Percentiles rank a stretch among this genome's conserved stretches.
Evolutionary conservation across 2,888 invertebrate genomes (phyloP).

Genomic region (Coecobrya sp.): DNA sequence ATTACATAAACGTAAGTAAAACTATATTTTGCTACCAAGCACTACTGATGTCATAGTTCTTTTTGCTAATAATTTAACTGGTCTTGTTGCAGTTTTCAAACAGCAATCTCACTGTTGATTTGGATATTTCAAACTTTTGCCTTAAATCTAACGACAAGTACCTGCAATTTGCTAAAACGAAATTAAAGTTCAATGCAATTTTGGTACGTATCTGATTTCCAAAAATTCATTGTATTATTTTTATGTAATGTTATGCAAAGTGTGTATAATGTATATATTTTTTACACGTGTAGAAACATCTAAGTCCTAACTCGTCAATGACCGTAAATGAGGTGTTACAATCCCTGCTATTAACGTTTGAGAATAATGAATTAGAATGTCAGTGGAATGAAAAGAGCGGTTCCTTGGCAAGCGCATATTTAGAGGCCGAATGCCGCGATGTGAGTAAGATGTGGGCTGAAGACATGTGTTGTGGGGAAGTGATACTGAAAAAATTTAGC

Average conservation of each 20-base stretch:
- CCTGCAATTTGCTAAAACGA: constrained; percentile 85
- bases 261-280: not conserved
- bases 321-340: constrained; percentile 80
- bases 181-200: constrained; percentile 84
- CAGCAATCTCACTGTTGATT: constrained; percentile 84
- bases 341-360: constrained; percentile 83
- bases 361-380: constrained; percentile 83
- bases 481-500: constrained; percentile 84
- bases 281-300: constrained; percentile 68
- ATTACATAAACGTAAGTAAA: constrained; percentile 85
- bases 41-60: not conserved
- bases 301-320: constrained; percentile 18
- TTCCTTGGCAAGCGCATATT: constrained; percentile 82
- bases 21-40: not conserved
- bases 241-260: not conserved
- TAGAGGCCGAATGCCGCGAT: constrained; percentile 85
- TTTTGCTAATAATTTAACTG: not conserved
- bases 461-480: constrained; percentile 84
- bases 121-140: constrained; percentile 85
- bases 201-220: constrained; percentile 80
- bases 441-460: constrained; percentile 83
- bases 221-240: not conserved
- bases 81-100: constrained; percentile 81
- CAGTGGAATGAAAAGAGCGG: constrained; percentile 85
- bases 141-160: constrained; percentile 84